Evolutionary conservation across 92 coral and sea anemone species (phyloP).

Genomic region (Palythoa grandis): DNA sequence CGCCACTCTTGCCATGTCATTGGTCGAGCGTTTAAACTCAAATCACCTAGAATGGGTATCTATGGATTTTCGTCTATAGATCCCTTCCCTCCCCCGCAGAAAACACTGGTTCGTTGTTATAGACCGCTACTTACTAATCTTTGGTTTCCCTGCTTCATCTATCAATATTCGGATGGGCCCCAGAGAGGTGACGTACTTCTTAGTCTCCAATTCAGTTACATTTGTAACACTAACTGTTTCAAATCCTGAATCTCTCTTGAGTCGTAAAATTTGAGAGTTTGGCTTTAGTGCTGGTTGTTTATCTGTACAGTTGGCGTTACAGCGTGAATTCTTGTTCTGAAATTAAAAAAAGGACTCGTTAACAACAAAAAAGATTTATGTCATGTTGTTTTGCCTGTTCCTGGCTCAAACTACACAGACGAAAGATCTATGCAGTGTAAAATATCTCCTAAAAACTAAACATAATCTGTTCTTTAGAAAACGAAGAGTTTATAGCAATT

Average conservation of each 20-base stretch:
- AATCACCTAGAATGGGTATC: no score
- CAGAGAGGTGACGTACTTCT: constrained; percentile 22
- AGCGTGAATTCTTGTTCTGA: constrained; percentile 26
- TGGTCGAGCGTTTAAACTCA: no score
- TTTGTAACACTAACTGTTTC: not conserved
- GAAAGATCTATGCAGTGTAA: not conserved
- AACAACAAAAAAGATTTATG: not conserved
- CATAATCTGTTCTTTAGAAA: not conserved
- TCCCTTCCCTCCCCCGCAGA: no score
- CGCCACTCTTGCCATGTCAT: no score
- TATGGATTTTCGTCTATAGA: no score
- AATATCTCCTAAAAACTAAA: no score
- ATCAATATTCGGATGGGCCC: constrained; percentile 36
- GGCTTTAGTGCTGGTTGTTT: not conserved
- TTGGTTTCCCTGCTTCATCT: not conserved
- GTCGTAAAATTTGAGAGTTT: not conserved
- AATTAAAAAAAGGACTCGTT: not conserved
- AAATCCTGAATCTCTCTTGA: not conserved
- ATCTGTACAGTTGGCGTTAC: constrained; percentile 22
- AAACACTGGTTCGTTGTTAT: no score
- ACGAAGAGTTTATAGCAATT: no score
- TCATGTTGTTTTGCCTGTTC: no score
- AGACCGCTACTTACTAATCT: not conserved
- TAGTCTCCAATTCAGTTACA: constrained; percentile 1
- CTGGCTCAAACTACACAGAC: not conserved